Percentiles rank a stretch among this genome's conserved stretches.
These are phyloP conservation scores for Panzeria rudis DNA, from an alignment of 2,888 invertebrate species.

Conservation along the genomic window DNA sequence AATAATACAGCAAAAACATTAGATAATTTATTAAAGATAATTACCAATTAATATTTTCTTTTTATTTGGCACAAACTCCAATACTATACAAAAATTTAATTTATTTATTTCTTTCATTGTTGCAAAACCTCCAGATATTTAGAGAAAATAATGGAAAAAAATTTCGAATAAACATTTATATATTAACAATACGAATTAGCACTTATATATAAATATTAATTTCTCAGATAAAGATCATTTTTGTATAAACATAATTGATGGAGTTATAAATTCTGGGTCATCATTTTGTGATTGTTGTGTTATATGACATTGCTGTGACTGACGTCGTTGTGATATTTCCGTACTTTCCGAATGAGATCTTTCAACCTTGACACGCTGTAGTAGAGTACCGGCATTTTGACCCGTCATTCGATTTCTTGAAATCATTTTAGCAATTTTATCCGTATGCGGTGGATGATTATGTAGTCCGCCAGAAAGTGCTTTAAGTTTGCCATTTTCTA, in stretches of 20 bases:
- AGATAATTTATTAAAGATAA: constrained; percentile 1
- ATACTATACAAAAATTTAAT: not conserved
- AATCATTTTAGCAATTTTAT: constrained; percentile 82
- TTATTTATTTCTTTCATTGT: constrained; percentile 11
- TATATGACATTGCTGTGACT: constrained; percentile 13
- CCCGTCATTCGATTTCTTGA: constrained; percentile 79
- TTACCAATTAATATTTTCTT: constrained; percentile 40
- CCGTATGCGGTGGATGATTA: constrained; percentile 83
- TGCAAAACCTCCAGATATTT: not conserved
- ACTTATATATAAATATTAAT: constrained; percentile 1
- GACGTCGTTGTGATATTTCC: not conserved
- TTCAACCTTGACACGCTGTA: constrained; percentile 54
- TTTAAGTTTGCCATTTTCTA: constrained; percentile 82
- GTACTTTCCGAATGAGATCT: constrained; percentile 41
- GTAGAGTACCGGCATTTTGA: constrained; percentile 38
- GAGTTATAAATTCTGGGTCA: not conserved
- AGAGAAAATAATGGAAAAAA: not conserved
- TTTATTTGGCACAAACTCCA: constrained; percentile 15
- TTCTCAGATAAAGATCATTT: constrained; percentile 38
- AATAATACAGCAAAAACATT: not conserved
- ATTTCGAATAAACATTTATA: not conserved
- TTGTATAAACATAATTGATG: constrained; percentile 57
- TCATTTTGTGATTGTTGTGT: constrained; percentile 1
- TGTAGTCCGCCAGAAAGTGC: constrained; percentile 82
- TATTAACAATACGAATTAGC: constrained; percentile 1